A percentile compares a stretch with the other conserved stretches of the same genome.
Conservation (phyloP, 92 coral and sea anemone genomes). For the Epizoanthus ramosus region DNA sequence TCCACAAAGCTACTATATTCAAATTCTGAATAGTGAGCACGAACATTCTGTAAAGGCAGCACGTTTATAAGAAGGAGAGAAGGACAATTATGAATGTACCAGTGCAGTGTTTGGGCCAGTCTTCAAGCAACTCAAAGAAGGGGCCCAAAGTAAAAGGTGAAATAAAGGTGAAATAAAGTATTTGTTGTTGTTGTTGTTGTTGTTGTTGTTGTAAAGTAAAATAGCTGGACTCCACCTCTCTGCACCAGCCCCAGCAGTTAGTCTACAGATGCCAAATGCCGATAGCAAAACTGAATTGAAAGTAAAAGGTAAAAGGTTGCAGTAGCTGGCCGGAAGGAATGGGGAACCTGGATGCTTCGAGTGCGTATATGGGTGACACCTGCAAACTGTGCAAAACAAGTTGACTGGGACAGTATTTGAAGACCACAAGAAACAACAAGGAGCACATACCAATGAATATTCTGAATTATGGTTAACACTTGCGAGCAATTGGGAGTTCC, state of each 20-base stretch:
- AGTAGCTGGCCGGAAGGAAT: not conserved
- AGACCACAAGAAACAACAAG: not conserved
- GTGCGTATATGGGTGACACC: not conserved
- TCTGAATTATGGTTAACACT: not conserved
- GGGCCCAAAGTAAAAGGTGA: not conserved
- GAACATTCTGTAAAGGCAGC: slow-evolving; percentile 51
- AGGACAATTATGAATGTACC: not conserved
- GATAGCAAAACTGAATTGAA: too few species aligned
- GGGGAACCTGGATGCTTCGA: not conserved
- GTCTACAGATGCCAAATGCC: too few species aligned
- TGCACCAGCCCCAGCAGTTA: too few species aligned
- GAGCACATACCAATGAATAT: not conserved
- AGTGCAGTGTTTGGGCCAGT: slow-evolving; percentile 25
- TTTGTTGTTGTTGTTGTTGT: too few species aligned
- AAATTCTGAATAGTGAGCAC: slow-evolving; percentile 36
- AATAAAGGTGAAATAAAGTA: too few species aligned
- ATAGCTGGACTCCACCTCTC: too few species aligned
- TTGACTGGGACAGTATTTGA: not conserved
- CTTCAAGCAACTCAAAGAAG: not conserved
- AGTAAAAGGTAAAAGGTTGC: slow-evolving; percentile 5
- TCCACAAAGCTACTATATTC: slow-evolving; percentile 51
- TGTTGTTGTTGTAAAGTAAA: too few species aligned
- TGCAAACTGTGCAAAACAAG: not conserved
- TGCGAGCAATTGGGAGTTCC: slow-evolving; percentile 49
- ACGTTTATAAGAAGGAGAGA: too few species aligned